phyloP scores from a whole-genome alignment of 2,797 vertebrate species.

The Helostoma temminkii region DNA sequence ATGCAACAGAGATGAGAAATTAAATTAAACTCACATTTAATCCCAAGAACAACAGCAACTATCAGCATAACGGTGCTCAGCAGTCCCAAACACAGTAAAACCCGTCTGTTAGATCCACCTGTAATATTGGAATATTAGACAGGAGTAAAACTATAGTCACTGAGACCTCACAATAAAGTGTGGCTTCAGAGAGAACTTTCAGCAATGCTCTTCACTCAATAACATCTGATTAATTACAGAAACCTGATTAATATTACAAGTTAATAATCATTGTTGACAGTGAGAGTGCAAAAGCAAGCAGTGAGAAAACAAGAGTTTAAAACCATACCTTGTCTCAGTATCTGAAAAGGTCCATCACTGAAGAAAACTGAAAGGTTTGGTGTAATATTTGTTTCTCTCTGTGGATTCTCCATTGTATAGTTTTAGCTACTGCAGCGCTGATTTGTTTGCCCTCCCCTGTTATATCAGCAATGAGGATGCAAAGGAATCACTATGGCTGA shows the following conservation, averaged over 20 bases:
- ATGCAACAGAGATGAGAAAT: neutral
- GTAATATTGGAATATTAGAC: neutral
- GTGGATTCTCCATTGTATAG: constrained; percentile 36
- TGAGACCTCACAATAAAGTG: neutral
- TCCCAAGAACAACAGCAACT: constrained; percentile 44
- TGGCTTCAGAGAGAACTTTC: neutral
- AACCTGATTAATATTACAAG: neutral
- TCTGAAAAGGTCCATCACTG: neutral
- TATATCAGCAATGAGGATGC: neutral
- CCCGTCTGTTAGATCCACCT: constrained; percentile 32
- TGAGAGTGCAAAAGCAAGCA: too few relatives aligned
- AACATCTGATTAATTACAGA: neutral
- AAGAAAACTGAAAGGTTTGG: neutral
- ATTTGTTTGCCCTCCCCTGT: constrained; percentile 3
- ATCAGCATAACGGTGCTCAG: constrained; percentile 52
- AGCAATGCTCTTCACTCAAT: neutral
- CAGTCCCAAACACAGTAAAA: constrained; percentile 49
- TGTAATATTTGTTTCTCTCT: neutral
- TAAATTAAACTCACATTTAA: constrained; percentile 59
- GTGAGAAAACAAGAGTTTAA: too few relatives aligned
- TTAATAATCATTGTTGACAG: neutral
- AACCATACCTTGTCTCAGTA: constrained; percentile 31
- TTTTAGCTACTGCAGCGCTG: neutral
- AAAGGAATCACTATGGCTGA: too few relatives aligned
- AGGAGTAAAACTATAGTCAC: neutral